Conservation (phyloP, 2,888 invertebrate species). For the Oxycera nigricornis region DNA sequence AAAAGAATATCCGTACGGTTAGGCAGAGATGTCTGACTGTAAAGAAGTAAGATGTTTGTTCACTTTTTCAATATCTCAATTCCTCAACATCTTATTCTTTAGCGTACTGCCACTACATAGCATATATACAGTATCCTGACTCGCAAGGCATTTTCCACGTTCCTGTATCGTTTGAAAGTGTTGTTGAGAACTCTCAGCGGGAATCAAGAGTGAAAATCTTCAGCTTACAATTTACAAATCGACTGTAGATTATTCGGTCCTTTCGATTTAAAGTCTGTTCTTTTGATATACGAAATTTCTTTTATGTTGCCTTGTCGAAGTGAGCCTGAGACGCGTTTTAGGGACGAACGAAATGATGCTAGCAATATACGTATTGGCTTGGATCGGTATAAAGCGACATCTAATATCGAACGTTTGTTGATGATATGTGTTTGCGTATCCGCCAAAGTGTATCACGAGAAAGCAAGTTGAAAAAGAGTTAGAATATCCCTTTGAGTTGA, state of each 20-base stretch:
- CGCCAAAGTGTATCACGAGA: background rate
- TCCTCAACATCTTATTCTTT: background rate
- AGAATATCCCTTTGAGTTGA: background rate
- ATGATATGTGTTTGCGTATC: conserved; percentile 1
- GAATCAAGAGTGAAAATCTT: conserved; percentile 10
- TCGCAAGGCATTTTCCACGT: conserved; percentile 1
- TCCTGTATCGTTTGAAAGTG: background rate
- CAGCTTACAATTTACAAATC: conserved; percentile 32
- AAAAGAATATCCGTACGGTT: background rate
- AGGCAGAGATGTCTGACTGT: background rate
- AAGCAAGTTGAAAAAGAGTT: background rate
- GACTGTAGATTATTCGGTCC: conserved; percentile 29
- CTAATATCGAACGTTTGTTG: background rate
- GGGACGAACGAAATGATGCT: too few relatives aligned
- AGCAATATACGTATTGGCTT: background rate
- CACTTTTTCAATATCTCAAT: background rate
- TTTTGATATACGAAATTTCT: conserved; percentile 19
- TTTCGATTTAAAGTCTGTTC: conserved; percentile 4
- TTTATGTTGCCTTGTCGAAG: background rate
- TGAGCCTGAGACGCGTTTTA: background rate
- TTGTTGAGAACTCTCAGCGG: conserved; percentile 22
- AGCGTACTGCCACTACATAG: background rate
- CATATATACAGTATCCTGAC: background rate
- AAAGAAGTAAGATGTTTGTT: background rate
- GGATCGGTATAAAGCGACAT: background rate